Percentiles rank a stretch among this genome's conserved stretches.
Evolutionary conservation across 2,888 invertebrate genomes (phyloP).

Genomic region (Buathra laborator): DNA sequence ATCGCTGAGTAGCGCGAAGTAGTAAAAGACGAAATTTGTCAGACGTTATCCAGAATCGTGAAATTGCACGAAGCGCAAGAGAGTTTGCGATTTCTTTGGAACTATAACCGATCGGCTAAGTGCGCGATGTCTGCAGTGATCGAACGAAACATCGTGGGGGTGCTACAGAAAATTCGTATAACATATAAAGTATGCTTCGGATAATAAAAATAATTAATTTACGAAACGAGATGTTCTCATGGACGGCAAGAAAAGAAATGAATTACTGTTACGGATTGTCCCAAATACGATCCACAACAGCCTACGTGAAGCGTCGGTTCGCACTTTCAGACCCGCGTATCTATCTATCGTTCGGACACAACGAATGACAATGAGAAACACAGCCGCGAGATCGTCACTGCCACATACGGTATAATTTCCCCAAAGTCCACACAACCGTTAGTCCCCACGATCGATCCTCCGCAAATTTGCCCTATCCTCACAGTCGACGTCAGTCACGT

Average conservation of each 20-base stretch:
- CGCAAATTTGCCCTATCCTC: constrained; percentile 55
- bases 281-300: neutral
- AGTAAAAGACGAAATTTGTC: constrained; percentile 53
- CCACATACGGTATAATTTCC: constrained; percentile 38
- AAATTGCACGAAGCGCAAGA: neutral
- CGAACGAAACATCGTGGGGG: neutral
- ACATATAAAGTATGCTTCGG: neutral
- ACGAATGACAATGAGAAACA: constrained; percentile 38
- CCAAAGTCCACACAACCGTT: constrained; percentile 53
- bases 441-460: constrained; percentile 50
- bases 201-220: constrained; percentile 35
- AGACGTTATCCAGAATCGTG: constrained; percentile 16
- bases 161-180: neutral
- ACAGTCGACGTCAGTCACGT: constrained; percentile 49
- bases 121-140: neutral
- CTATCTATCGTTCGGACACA: constrained; percentile 29
- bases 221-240: neutral
- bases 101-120: constrained; percentile 4
- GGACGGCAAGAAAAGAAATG: constrained; percentile 22
- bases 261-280: constrained; percentile 29
- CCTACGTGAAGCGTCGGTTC: neutral
- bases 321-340: neutral
- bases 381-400: constrained; percentile 5
- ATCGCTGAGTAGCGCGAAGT: constrained; percentile 36
- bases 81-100: neutral